Evolutionary conservation across 2,888 invertebrate species (phyloP), one percentile per base, ranked within the genome.

Genomic region (Drosophila niveifrons): DNA sequence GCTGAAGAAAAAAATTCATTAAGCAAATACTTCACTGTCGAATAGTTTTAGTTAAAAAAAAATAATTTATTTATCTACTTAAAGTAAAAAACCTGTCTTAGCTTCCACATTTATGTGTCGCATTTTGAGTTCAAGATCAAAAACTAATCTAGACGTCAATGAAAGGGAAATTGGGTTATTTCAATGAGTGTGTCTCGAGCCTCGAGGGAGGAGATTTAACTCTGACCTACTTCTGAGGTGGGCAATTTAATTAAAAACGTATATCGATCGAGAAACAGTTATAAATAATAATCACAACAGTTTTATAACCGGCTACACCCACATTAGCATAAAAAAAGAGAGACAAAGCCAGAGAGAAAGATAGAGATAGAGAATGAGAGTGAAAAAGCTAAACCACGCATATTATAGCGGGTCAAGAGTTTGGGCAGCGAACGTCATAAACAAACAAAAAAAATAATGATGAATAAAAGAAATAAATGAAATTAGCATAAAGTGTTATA

Each of bases 271-370:
- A 58, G 55, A 66, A 71, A 73, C 80, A 79, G 78, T 83, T 82
- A 86, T 82, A 83, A 70, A 57, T 51, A 57, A 55, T 58, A 57
- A 36, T 34, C 51, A 11, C 46, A 66, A 75, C 66, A 39, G 73
- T 78, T 78, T 68, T 75, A 72, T 67, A 72, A 64, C 52, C 75
- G 68, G 83, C 82, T 67, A 82, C 83, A 75, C 83, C 83, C 72
- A 86, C 84, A 84, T 80, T 84, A 66, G 53, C 75, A 83, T 82
- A 81, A 65, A 61, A 67, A 65, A 41, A 50, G 39, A 48, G 34
- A 15, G 50, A 23, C 18, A 41, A 29, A 39, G 70, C 31, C n/a
- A 36, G 10, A 52, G 53, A 52, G 53, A 47, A 58, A 55, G 44
- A 64, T 36, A 59, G 46, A 10, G 47, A 23, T 6, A 23, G 23